Conservation (phyloP, 1,140 invertebrate genomes). For the Hermatobates lingyangjiaoensis region DNA sequence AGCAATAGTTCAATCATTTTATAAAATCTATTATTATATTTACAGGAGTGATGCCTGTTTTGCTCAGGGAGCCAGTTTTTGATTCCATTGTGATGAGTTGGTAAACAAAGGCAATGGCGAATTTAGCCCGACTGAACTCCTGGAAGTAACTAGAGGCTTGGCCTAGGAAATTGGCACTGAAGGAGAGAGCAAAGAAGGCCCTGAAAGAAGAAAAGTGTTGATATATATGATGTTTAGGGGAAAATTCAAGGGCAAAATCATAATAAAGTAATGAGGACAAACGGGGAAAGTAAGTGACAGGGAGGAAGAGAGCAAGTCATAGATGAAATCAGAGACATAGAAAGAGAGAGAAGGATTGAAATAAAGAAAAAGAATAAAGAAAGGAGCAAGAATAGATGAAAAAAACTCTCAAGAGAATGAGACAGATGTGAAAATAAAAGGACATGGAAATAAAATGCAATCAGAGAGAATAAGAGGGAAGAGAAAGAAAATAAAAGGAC, state of each 20-base stretch:
- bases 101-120: slow-evolving; percentile 32
- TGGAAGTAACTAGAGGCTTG: slow-evolving; percentile 33
- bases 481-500: no score
- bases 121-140: slow-evolving; percentile 38
- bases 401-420: no score
- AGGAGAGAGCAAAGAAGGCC: slow-evolving; percentile 28
- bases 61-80: slow-evolving; percentile 26
- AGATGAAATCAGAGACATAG: background rate
- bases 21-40: background rate
- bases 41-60: slow-evolving; percentile 24
- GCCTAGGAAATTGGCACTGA: slow-evolving; percentile 27
- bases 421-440: no score
- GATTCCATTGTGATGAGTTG: slow-evolving; percentile 29
- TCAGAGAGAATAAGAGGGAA: no score
- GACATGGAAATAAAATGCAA: no score
- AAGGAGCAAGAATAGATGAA: no score
- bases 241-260: no score
- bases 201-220: slow-evolving; percentile 19
- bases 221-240: no score
- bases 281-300: background rate
- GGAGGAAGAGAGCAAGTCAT: background rate
- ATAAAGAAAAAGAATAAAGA: no score
- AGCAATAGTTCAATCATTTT: background rate
- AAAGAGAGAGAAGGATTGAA: background rate
- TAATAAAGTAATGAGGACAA: no score